Base-by-base conservation (phyloP, 1,140 invertebrate genomes). In the Monochamus saltuarius region DNA sequence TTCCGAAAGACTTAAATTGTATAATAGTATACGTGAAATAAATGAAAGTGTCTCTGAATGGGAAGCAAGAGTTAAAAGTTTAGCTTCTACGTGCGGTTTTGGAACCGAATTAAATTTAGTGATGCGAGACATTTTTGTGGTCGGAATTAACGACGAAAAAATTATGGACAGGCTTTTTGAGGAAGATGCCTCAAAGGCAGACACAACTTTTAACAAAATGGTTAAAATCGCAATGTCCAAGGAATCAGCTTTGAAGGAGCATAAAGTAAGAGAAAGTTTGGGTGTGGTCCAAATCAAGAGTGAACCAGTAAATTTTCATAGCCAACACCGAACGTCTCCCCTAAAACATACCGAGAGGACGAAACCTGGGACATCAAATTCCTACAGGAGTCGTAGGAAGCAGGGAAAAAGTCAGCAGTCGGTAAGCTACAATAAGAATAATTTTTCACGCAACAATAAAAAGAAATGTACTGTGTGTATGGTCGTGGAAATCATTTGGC, bases 101-200 rank as follows among this genome's bases (percentile, higher is more conserved):
- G 35, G 34, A 37, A 49, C 16, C n/a, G 56, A 58, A 37, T 49
- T 58, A 19, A 17, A 50, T 16, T 19, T 46, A 16, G 40, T 45
- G 13, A 14, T 56, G 13, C 39, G 54, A 2, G 34, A 58, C 49
- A 39, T 58, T 37, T 58, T 58, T 14, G 56, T 58, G 6, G 49
- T 19, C n/a, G 56, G 56, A 13, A 47, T 58, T 14, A 58, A 58
- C 34, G 36, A 49, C 37, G 40, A 39, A 13, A 50, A 35, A 16
- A 47, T 58, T 10, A 58, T 58, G 45, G 56, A 58, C 11, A 13
- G 56, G 36, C 17, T 50, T 8, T 58, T 58, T 46, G 45, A 56
- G 13, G 43, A 56, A 36, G 35, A 47, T 56, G 43, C 54, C 19
- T 56, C 42, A 9, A 43, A 58, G 13, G 16, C 1, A 11, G 14